These are phyloP conservation scores for Amphipyra tragopoginis DNA, from an alignment of 2,888 invertebrate genomes.

Conservation along the genomic window DNA sequence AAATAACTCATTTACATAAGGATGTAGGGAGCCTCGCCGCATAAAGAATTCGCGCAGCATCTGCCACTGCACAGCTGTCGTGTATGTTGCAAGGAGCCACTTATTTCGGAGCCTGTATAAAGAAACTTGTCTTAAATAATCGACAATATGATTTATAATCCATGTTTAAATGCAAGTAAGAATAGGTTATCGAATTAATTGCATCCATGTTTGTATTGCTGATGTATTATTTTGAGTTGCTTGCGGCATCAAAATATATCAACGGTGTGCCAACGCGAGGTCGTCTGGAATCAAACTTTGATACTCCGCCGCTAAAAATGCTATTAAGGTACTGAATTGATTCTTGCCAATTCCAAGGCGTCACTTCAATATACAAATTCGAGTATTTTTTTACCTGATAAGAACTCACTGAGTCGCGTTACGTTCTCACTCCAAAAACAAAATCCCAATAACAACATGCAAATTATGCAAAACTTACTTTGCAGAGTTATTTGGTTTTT, in stretches of 20 bases:
- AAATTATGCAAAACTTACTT: slow-evolving; percentile 24
- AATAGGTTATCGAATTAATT: slow-evolving; percentile 33
- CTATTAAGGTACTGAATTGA: no score
- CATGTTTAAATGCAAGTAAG: slow-evolving; percentile 24
- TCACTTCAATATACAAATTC: no score
- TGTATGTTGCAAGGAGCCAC: slow-evolving; percentile 52
- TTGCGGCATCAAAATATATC: slow-evolving; percentile 11
- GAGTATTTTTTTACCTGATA: no score
- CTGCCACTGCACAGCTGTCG: slow-evolving; percentile 70
- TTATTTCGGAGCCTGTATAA: slow-evolving; percentile 47
- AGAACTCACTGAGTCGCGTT: not conserved
- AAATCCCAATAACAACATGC: slow-evolving; percentile 13
- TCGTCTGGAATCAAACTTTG: no score
- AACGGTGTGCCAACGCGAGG: slow-evolving; percentile 2
- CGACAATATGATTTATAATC: slow-evolving; percentile 35
- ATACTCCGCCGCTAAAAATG: no score
- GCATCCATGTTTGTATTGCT: slow-evolving; percentile 24
- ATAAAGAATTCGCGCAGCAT: slow-evolving; percentile 65
- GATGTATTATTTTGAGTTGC: slow-evolving; percentile 10
- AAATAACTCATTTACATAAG: slow-evolving; percentile 59
- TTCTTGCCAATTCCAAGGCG: no score
- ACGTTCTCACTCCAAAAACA: slow-evolving; percentile 4
- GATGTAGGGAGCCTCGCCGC: slow-evolving; percentile 49
- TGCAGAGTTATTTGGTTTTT: slow-evolving; percentile 28
- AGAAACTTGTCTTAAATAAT: slow-evolving; percentile 44